Evolutionary conservation across 2,113 vertebrate genomes (phyloP), one percentile per base, ranked within the genome.

Genomic region (Piaya cayana): DNA sequence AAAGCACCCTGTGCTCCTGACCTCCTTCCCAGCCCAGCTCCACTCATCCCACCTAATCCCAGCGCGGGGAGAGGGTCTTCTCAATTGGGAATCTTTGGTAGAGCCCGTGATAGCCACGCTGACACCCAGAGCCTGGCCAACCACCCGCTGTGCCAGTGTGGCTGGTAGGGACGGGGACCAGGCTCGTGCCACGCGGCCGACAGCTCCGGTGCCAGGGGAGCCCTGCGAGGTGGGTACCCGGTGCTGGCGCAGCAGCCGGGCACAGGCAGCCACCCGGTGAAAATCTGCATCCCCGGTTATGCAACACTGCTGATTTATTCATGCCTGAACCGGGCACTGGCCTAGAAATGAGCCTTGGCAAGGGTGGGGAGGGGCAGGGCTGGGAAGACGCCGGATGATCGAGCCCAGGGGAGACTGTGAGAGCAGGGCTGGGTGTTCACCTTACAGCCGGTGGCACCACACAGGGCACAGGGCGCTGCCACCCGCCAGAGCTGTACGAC

Each of bases 321-420:
- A 90, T 71, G 95, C 70, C 96, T 95, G 93, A 94, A 83, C 95
- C 43, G 42, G 86, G 91, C 83, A 64, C 64, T 96, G 96, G 95
- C 95, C 94, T 95, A 97, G 95, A 97, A 97, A 96, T 78, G 2
- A 90, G 93, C 75, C 83, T 30, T 9, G 21, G 64, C 3, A 11
- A 7, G 52, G 94, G 3, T 10, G 18, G 65, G 70, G 70, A 84
- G 69, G 60, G 52, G 89, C 84, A 52, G 65, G 25, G 60, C 50
- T 26, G 70, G 27, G 47, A 8, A 14, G 79, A 3, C 3, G 59
- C 29, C 6, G 6, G 23, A 62, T 76, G 26, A 5, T 0, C 0
- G 14, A 80, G 60, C 36, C 50, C 19, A 4, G 23, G 34, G 19
- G 60, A 11, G 16, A 50, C 29, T 30, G 42, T 2, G 1, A 47